Percentiles rank a stretch among this genome's conserved stretches.
These are phyloP conservation scores for Drosophila navojoa DNA, from an alignment of 1,140 invertebrate genomes.

Conservation along the genomic window DNA sequence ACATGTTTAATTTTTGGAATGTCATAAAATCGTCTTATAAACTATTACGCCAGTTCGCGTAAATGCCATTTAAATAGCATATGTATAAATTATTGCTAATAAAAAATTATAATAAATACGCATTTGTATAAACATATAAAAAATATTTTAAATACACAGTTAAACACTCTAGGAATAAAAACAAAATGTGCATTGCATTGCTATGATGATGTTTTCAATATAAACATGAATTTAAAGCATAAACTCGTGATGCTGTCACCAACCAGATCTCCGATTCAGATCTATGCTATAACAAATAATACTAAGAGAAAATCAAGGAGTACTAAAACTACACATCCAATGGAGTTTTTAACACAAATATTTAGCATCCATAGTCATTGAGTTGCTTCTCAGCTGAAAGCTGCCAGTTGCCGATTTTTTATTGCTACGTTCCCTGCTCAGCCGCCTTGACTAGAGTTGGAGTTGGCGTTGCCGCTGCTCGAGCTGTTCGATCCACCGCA, in stretches of 20 bases:
- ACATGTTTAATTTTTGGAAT: slow-evolving; percentile 75
- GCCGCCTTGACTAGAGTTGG: slow-evolving; percentile 68
- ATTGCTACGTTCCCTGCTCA: slow-evolving; percentile 19
- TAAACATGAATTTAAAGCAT: slow-evolving; percentile 46
- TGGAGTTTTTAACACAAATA: slow-evolving; percentile 75
- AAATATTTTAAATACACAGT: slow-evolving; percentile 52
- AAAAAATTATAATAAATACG: slow-evolving; percentile 55
- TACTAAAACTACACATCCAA: slow-evolving; percentile 63
- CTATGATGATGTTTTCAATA: slow-evolving; percentile 5
- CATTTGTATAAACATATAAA: slow-evolving; percentile 29
- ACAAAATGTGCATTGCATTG: slow-evolving; percentile 58
- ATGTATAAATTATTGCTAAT: slow-evolving; percentile 48
- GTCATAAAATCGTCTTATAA: slow-evolving; percentile 72
- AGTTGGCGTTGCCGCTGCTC: slow-evolving; percentile 31
- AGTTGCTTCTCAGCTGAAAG: slow-evolving; percentile 44
- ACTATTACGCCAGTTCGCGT: slow-evolving; percentile 46
- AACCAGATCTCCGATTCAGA: slow-evolving; percentile 23
- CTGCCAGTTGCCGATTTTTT: slow-evolving; percentile 10
- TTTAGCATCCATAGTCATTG: slow-evolving; percentile 77
- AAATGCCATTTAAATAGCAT: slow-evolving; percentile 40
- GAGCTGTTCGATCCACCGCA: slow-evolving; percentile 58
- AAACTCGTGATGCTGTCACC: slow-evolving; percentile 51
- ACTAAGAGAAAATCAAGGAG: slow-evolving; percentile 66
- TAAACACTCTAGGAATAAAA: slow-evolving; percentile 49
- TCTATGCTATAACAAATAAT: slow-evolving; percentile 38